These are phyloP conservation scores for Eremophila alpestris DNA, from an alignment of 2,797 vertebrate species.

Conservation along the genomic window DNA sequence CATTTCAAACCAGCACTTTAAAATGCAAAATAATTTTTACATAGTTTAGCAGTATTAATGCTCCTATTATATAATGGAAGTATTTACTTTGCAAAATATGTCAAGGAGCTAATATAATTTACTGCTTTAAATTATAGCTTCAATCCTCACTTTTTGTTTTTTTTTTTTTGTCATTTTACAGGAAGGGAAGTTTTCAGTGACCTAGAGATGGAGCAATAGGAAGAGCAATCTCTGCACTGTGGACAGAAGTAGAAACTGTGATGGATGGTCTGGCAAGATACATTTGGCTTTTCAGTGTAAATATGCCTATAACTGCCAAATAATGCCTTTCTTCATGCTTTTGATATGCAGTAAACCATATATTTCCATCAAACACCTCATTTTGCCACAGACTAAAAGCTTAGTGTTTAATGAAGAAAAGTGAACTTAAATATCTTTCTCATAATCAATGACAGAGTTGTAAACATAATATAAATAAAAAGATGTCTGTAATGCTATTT, in stretches of 20 bases:
- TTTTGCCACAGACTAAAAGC: background rate
- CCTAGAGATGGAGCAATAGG: background rate
- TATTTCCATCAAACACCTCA: background rate
- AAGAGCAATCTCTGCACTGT: background rate
- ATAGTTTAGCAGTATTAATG: background rate
- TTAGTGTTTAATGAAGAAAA: background rate
- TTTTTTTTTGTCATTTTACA: background rate
- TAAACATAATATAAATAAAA: background rate
- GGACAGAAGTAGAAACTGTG: background rate
- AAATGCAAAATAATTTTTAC: background rate
- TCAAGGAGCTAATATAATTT: background rate
- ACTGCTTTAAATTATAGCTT: background rate
- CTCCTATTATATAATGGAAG: background rate
- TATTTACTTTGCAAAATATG: background rate
- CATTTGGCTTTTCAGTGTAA: constrained; percentile 19
- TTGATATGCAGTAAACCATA: background rate
- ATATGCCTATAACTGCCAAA: constrained; percentile 15
- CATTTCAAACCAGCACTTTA: background rate
- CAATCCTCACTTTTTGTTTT: background rate
- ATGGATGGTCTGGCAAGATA: constrained; percentile 22
- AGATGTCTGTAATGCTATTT: background rate
- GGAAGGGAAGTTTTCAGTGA: background rate
- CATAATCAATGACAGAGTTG: background rate
- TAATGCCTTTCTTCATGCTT: background rate
- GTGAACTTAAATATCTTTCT: background rate